phyloP scores from a whole-genome alignment of 1,140 invertebrate species.

The Orchestia grillus region DNA sequence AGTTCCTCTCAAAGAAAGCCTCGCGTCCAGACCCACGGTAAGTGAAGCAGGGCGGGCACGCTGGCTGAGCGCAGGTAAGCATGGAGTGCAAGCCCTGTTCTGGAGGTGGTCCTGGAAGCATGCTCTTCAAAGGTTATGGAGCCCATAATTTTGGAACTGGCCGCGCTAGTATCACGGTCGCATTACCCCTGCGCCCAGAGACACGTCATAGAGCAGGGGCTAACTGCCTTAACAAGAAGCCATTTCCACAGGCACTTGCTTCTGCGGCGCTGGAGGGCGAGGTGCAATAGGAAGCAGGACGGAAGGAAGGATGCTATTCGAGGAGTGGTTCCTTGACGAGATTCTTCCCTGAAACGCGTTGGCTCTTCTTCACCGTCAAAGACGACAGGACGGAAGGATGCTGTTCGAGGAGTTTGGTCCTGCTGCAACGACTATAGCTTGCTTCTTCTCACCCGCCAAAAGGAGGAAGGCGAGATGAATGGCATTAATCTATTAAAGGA shows the following conservation, averaged over 20 bases:
- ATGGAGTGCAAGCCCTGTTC: neutral
- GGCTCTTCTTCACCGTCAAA: neutral
- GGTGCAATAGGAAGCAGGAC: neutral
- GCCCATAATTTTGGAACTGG: conserved; percentile 40
- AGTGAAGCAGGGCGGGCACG: neutral
- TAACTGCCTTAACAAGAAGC: conserved; percentile 54
- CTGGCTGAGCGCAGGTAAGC: neutral
- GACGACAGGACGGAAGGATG: neutral
- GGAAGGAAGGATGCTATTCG: neutral
- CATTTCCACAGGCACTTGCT: conserved; percentile 37
- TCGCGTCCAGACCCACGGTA: neutral
- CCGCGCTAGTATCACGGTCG: conserved; percentile 9
- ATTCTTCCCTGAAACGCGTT: neutral
- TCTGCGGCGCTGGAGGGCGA: neutral
- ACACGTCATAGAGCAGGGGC: conserved; percentile 3
- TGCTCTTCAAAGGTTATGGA: conserved; percentile 46
- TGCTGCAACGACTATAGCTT: neutral
- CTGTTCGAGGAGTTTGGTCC: neutral
- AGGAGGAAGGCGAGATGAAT: neutral
- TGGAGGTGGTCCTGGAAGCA: neutral
- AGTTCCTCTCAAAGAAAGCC: neutral
- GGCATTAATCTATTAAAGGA: neutral
- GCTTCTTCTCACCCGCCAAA: neutral
- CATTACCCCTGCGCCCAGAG: conserved; percentile 33
- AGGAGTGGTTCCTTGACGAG: neutral